Evolutionary conservation across 2,113 vertebrate species (phyloP).

Genomic region (Psilopogon haemacephalus): DNA sequence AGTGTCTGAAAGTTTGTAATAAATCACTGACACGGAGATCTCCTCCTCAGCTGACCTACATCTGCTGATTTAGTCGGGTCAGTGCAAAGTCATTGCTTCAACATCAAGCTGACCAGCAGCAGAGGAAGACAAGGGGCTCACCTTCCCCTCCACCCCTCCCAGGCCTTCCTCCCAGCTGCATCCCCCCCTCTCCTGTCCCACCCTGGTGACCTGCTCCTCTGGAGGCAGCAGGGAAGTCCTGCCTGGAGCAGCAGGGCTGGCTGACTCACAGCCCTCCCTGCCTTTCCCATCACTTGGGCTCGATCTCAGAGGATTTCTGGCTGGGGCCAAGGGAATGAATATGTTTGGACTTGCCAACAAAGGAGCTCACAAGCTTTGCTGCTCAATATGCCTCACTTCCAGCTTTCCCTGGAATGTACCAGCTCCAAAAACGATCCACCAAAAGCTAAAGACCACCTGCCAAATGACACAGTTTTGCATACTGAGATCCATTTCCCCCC

Average conservation of each 20-base stretch:
- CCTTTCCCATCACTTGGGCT: neutral
- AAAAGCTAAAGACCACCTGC: neutral
- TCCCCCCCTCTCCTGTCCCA: neutral
- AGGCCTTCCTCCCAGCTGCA: neutral
- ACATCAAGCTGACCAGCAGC: neutral
- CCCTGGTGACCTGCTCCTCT: neutral
- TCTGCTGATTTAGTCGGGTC: neutral
- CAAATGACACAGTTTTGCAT: neutral
- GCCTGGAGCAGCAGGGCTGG: neutral
- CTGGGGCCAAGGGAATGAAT: neutral
- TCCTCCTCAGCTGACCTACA: constrained; percentile 23
- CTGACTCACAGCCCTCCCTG: neutral
- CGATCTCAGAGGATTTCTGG: constrained; percentile 11
- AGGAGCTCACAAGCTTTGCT: neutral
- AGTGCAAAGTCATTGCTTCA: neutral
- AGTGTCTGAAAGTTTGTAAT: constrained; percentile 24
- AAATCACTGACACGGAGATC: constrained; percentile 5
- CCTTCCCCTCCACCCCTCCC: neutral
- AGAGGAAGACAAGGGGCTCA: neutral
- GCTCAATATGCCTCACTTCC: neutral
- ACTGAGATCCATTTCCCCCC: neutral
- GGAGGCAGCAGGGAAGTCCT: neutral
- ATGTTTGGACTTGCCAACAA: constrained; percentile 28
- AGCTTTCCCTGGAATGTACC: neutral
- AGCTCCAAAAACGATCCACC: neutral